Evolutionary conservation across 1,140 invertebrate species (phyloP).

Genomic region (Drosophila triauraria): DNA sequence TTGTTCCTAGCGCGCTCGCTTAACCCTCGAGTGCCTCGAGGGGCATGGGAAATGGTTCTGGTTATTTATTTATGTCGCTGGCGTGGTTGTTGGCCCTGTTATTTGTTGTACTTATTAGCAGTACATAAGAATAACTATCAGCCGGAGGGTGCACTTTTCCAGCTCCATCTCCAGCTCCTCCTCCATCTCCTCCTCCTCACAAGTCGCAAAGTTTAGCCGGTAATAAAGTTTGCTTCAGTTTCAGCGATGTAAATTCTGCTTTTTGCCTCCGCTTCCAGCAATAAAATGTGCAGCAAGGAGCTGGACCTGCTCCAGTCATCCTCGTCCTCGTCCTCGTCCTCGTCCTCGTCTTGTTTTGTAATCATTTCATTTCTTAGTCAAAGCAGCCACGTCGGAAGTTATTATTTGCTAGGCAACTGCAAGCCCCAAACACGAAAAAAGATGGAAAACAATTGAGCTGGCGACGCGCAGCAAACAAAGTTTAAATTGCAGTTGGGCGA

Average conservation of each 20-base stretch:
- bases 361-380: constrained; percentile 66
- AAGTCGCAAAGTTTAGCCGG: constrained; percentile 12
- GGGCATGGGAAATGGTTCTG: constrained; percentile 12
- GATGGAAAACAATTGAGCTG: constrained; percentile 52
- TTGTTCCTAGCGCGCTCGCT: constrained; percentile 38
- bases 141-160: constrained; percentile 38
- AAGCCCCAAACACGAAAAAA: constrained; percentile 1
- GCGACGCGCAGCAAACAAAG: constrained; percentile 47
- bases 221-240: constrained; percentile 24
- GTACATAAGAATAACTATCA: constrained; percentile 64
- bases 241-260: constrained; percentile 42
- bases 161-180: constrained; percentile 17
- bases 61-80: constrained; percentile 55
- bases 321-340: neutral
- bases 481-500: constrained; percentile 62
- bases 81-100: constrained; percentile 39
- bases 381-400: constrained; percentile 60
- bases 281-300: constrained; percentile 43
- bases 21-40: constrained; percentile 33
- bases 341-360: constrained; percentile 42
- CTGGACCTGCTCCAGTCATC: neutral
- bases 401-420: constrained; percentile 63
- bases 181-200: neutral
- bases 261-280: constrained; percentile 24
- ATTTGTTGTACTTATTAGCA: constrained; percentile 64